Evolutionary conservation across 2,888 invertebrate species (phyloP), one percentile per base, ranked within the genome.

Genomic region (Graphium colonna): DNA sequence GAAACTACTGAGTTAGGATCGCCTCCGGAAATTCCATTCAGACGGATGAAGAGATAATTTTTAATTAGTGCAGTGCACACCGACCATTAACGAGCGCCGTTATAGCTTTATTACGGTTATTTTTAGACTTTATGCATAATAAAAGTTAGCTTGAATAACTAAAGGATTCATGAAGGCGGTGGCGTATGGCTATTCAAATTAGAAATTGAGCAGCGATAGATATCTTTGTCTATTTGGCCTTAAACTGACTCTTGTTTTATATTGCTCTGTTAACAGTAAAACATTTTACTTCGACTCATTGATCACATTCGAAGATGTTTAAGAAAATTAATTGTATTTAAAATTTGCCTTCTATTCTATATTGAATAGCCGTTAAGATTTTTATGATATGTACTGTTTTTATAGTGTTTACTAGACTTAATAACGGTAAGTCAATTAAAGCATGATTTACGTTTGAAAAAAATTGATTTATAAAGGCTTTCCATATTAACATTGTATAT

Each of bases 21-120:
- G 36, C 12, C 50, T 44, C 54, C 54, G 54, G 54, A 55, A 55
- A 55, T 55, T 50, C 50, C 50, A 55, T 46, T 21, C 17, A 44
- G 50, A 46, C 54, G 54, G 54, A 55, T 55, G 54, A 50, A 50
- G 54, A 55, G 54, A 55, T 55, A 55, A 55, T 51, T 50, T 54
- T 55, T 55, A 55, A 55, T 55, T 55, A 51, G 50, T 50, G 45
- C 54, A 42, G 45, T 55, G 50, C 54, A 45, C 54, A 50, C 50
- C 36, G 26, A 42, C 54, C 18, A 50, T 50, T 50, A 51, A 55
- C 17, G 50, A 33, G 28, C 41, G 46, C n/a, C 45, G 50, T 50
- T 50, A 46, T 41, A 26, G 33, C 17, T 55, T 46, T 46, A 55
- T 55, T 46, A 55, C 36, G 12, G 45, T 28, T 50, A 55, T 50